Base-by-base conservation (phyloP, 2,797 vertebrate species). In the Poeciliopsis infans region DNA sequence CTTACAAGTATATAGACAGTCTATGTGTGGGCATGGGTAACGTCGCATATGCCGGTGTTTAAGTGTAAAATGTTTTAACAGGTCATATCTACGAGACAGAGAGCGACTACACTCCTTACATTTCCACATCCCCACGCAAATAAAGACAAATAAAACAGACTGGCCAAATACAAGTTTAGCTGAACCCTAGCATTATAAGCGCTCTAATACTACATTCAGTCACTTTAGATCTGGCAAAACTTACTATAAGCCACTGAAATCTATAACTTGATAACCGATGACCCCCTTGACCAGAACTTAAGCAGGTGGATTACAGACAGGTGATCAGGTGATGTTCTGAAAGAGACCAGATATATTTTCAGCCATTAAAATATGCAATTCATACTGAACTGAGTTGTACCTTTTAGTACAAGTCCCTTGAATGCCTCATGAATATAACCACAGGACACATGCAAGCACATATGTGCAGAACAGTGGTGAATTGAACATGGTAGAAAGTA, bases 61-160 rank as follows among this genome's bases (percentile, higher is more conserved):
- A 25, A 73, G 55, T 51, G 71, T 79, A 28, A 73, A 73, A 73
- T 79, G 77, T 51, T 79, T 79, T 49, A 72, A 39, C 13, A 78
- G 51, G 3, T 78, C 41, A 47, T 31, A 51, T 59, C 76, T 59
- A 78, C 49, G 2, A 71, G 76, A 70, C 0, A 77, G 2, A 57
- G 66, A 43, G 3, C 20, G 2, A 70, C 5, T 31, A 25, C 76
- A 78, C n/a, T 15, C 28, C 39, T 71, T 77, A 31, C 66, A 77
- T 0, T n/a, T 55, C 39, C 49, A 71, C 76, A 77, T 57, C 31
- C 31, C 15, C 59, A 57, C 5, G 16, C 39, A 41, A 41, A 41
- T 41, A 41, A 41, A 41, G 39, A 41, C 10, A 33, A 33, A 5
- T 33, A 6, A 61, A 61, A 59, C n/a, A 59, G 13, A 64, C 15